Conservation (phyloP, 2,888 invertebrate genomes). For the Sabatieria punctata region DNA sequence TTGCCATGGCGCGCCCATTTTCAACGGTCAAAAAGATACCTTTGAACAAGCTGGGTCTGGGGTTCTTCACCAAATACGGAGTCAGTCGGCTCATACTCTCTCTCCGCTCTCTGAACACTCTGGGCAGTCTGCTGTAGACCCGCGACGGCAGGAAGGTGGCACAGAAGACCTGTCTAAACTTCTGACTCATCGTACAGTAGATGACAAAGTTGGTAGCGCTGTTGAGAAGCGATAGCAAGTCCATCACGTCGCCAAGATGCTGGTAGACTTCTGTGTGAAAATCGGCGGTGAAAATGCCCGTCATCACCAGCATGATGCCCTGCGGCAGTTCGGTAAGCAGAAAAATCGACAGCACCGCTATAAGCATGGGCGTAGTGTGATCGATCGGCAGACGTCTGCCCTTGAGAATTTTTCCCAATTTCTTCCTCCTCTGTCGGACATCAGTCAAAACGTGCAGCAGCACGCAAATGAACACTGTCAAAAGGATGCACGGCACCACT, state of each 20-base stretch:
- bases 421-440: conserved; percentile 27
- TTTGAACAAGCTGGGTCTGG: too few relatives aligned
- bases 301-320: conserved; percentile 36
- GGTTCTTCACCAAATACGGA: too few relatives aligned
- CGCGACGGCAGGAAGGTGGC: too few relatives aligned
- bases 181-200: conserved; percentile 39
- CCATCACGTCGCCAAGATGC: conserved; percentile 35
- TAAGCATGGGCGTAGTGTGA: conserved; percentile 37
- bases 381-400: too few relatives aligned
- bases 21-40: too few relatives aligned
- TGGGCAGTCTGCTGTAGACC: too few relatives aligned
- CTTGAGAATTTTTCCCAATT: too few relatives aligned
- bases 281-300: conserved; percentile 28
- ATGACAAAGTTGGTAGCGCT: conserved; percentile 39
- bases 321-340: conserved; percentile 39
- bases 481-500: conserved; percentile 35
- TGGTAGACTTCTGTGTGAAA: conserved; percentile 35
- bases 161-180: conserved; percentile 36
- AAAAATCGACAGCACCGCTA: conserved; percentile 37
- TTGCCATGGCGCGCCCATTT: too few relatives aligned
- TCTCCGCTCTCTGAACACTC: too few relatives aligned
- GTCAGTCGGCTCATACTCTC: too few relatives aligned
- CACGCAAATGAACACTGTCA: conserved; percentile 35
- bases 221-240: conserved; percentile 37
- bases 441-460: conserved; percentile 35